Evolutionary conservation across 1,140 invertebrate genomes (phyloP), one percentile per base, ranked within the genome.

Genomic region (Heliconius melpomene): DNA sequence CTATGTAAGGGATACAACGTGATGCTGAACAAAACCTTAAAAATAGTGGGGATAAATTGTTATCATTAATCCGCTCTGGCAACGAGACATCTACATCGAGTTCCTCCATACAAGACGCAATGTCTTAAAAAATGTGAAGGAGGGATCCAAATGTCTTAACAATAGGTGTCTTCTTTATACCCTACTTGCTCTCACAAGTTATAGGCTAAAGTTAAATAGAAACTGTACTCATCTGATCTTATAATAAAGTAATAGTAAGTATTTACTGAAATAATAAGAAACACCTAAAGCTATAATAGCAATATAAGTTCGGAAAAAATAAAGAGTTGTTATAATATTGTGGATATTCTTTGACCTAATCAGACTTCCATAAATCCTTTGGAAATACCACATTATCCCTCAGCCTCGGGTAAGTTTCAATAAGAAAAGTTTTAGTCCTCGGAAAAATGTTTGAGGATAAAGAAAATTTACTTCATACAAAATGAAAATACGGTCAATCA

Each of bases 341-440:
- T 77, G 20, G 29, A 72, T 40, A 77, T 72, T 77, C 29, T 50
- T 72, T 70, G 76, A 72, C 76, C 70, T 77, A 77, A 77, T 77
- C 76, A 72, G 70, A 77, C 76, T 77, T 70, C 66, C 70, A 77
- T 77, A 77, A 77, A 77, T 77, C 76, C 76, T 77, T 77, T 77
- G 38, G 76, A 54, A 77, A 77, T 77, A 77, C 76, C 76, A 70
- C 76, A 77, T 77, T 77, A 77, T 77, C 76, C 76, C 76, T 72
- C 32, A 72, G 76, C 70, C 76, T 72, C 76, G 76, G 40, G 46
- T 77, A 77, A 77, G 76, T 77, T 77, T 77, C 76, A 77, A 77
- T 77, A 77, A 77, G 76, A 77, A 77, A 77, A 77, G 70, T 77
- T 77, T 77, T 72, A 77, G 76, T 72, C 76, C 76, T 77, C 76